phyloP scores from a whole-genome alignment of 35 echinoderm and acorn worm species.

The Apostichopus californicus region DNA sequence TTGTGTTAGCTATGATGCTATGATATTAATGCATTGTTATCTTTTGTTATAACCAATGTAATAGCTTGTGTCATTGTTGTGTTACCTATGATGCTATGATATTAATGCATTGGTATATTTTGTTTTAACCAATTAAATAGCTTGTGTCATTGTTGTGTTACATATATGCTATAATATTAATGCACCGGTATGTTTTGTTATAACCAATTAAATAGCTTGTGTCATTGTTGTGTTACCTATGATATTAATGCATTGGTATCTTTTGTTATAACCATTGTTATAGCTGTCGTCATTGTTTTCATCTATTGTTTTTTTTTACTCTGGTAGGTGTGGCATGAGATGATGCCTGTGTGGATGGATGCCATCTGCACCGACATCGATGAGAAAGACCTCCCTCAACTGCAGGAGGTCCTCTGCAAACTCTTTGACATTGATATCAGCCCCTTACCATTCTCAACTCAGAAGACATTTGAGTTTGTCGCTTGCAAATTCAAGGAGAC shows the following conservation, averaged over 20 bases:
- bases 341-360: constrained; percentile 99
- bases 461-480: constrained; percentile 95
- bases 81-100: background rate
- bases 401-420: constrained; percentile 87
- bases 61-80: background rate
- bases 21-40: background rate
- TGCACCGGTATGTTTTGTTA: background rate
- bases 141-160: no score
- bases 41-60: background rate
- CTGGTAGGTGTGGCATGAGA: constrained; percentile 93
- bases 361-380: constrained; percentile 80
- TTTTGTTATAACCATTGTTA: background rate
- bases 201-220: background rate
- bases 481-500: constrained; percentile 84
- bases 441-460: constrained; percentile 89
- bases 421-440: constrained; percentile 93
- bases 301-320: background rate
- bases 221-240: background rate
- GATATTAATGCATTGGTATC: background rate
- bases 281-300: background rate
- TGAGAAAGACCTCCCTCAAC: constrained; percentile 85
- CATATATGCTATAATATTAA: background rate
- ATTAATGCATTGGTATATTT: background rate
- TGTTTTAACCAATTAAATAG: background rate
- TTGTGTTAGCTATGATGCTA: background rate